Evolutionary conservation across 1,140 invertebrate genomes (phyloP).

Genomic region (Calliphora vicina): DNA sequence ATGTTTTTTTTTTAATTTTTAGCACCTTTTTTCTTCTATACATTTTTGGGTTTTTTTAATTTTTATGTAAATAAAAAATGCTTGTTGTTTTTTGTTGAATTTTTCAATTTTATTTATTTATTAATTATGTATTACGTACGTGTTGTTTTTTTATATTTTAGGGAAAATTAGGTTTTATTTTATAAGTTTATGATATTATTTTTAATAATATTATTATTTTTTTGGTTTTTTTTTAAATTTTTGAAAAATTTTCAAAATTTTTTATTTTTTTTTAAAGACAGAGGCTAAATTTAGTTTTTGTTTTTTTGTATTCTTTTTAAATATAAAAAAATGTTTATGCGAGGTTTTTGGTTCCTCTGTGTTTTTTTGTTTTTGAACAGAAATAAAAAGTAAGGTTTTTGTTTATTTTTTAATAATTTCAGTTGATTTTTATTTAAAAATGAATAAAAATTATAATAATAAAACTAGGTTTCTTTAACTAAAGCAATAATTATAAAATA

Average conservation of each 20-base stretch:
- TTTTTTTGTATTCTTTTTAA: background rate
- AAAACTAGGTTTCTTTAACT: constrained; percentile 38
- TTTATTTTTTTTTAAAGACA: background rate
- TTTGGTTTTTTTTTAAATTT: background rate
- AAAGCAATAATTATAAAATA: constrained; percentile 18
- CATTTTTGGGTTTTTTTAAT: background rate
- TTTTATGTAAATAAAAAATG: background rate
- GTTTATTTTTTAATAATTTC: constrained; percentile 39
- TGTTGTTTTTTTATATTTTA: background rate
- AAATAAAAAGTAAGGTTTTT: constrained; percentile 8
- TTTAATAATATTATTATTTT: background rate
- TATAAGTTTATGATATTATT: background rate
- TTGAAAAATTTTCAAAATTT: background rate
- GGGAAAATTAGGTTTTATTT: background rate
- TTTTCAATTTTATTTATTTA: background rate
- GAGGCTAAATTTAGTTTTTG: background rate
- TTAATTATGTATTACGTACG: constrained; percentile 21
- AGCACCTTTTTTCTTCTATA: constrained; percentile 31
- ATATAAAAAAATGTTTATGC: constrained; percentile 7
- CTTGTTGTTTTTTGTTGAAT: background rate
- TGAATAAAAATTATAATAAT: constrained; percentile 42
- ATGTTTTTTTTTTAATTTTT: background rate
- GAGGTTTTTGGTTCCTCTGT: background rate
- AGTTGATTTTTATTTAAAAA: constrained; percentile 42
- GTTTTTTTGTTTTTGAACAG: background rate